These are phyloP conservation scores for Macrotus californicus DNA, from an alignment of 2,113 vertebrate species.

Conservation along the genomic window DNA sequence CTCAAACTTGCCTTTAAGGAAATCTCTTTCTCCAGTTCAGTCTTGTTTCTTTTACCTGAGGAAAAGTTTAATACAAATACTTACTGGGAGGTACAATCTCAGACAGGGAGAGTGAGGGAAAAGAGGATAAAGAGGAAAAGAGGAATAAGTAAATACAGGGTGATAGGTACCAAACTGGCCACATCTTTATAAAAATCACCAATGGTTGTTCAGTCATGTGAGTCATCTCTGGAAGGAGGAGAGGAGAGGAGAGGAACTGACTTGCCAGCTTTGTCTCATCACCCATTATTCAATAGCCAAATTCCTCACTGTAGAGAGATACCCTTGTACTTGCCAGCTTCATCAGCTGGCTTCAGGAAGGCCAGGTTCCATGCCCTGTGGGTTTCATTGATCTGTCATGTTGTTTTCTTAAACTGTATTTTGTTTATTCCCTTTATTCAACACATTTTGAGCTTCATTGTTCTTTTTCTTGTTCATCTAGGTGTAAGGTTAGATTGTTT, in stretches of 20 bases:
- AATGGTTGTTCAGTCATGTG: not conserved
- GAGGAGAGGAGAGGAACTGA: not conserved
- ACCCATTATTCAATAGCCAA: not conserved
- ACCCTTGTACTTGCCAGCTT: not conserved
- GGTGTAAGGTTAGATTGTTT: not conserved
- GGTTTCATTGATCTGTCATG: no score
- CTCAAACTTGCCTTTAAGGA: not conserved
- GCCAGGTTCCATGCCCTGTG: no score
- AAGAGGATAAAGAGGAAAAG: not conserved
- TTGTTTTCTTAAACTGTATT: not conserved
- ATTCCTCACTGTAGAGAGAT: not conserved
- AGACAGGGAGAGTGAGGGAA: not conserved
- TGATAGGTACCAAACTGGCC: not conserved
- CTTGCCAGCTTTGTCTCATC: not conserved
- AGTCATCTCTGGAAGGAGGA: not conserved
- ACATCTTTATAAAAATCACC: not conserved
- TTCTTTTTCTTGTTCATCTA: not conserved
- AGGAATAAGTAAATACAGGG: not conserved
- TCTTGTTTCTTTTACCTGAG: not conserved
- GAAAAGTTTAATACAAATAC: not conserved
- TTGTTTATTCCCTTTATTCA: not conserved
- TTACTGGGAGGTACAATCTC: not conserved
- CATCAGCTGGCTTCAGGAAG: not conserved
- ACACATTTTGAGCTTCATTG: not conserved
- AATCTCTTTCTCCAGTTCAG: not conserved